Conservation (phyloP, 2,888 invertebrate genomes). For the Drosophila conformis region DNA sequence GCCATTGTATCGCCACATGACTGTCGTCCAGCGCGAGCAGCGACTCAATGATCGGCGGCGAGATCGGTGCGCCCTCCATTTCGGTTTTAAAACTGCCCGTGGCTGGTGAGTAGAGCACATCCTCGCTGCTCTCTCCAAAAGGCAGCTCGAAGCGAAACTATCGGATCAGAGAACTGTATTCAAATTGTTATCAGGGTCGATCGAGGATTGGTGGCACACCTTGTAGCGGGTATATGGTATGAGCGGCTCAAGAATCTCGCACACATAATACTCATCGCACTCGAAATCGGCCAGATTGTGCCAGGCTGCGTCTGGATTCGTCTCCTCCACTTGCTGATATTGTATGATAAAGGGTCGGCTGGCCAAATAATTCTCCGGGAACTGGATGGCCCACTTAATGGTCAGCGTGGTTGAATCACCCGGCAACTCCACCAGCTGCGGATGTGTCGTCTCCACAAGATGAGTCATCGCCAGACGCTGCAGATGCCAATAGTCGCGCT, state of each 20-base stretch:
- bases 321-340: conserved; percentile 86
- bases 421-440: conserved; percentile 50
- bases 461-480: conserved; percentile 68
- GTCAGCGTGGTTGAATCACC: conserved; percentile 52
- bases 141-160: conserved; percentile 95
- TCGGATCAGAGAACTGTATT: background rate
- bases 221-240: conserved; percentile 95
- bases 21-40: conserved; percentile 92
- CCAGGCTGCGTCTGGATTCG: conserved; percentile 88
- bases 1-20: conserved; percentile 95
- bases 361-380: conserved; percentile 74
- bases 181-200: background rate
- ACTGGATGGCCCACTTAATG: conserved; percentile 76
- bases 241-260: conserved; percentile 90
- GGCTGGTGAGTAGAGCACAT: conserved; percentile 90
- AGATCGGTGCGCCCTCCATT: conserved; percentile 90
- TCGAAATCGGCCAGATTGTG: conserved; percentile 87
- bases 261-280: conserved; percentile 88
- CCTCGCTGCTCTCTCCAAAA: conserved; percentile 89
- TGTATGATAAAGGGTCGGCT: conserved; percentile 81
- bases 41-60: conserved; percentile 90
- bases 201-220: conserved; percentile 85
- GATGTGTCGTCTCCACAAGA: conserved; percentile 60
- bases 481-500: conserved; percentile 77
- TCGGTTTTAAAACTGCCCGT: conserved; percentile 92